phyloP scores from a whole-genome alignment of 2,797 vertebrate species.

The Sebastes cheni region DNA sequence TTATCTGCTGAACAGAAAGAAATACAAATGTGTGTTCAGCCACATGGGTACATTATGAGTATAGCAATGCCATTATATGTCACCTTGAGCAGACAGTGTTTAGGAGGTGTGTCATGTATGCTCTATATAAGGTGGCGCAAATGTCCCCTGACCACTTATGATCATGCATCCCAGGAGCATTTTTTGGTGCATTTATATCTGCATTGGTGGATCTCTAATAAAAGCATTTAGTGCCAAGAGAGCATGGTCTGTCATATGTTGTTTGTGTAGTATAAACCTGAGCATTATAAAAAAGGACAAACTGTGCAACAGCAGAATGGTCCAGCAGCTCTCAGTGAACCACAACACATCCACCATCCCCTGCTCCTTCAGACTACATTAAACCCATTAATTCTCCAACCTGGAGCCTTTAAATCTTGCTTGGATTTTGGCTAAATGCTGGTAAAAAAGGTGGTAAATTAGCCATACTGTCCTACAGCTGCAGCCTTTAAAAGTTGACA shows the following conservation, averaged over 20 bases:
- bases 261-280: background rate
- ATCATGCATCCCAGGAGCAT: background rate
- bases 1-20: background rate
- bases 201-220: background rate
- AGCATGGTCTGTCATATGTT: background rate
- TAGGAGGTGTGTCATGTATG: background rate
- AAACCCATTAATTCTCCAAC: slow-evolving; percentile 30
- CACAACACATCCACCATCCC: background rate
- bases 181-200: background rate
- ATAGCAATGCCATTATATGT: background rate
- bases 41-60: background rate
- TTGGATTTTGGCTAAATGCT: slow-evolving; percentile 21
- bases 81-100: background rate
- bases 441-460: slow-evolving; percentile 11
- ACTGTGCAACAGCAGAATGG: background rate
- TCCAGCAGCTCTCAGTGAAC: background rate
- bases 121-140: background rate
- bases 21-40: background rate
- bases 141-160: background rate
- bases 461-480: slow-evolving; percentile 29
- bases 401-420: slow-evolving; percentile 12
- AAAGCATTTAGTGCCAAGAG: background rate
- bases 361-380: background rate
- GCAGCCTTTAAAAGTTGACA: background rate
- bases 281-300: background rate